These are phyloP conservation scores for Notospermus geniculatus DNA, from an alignment of 1,140 invertebrate genomes.

Conservation along the genomic window DNA sequence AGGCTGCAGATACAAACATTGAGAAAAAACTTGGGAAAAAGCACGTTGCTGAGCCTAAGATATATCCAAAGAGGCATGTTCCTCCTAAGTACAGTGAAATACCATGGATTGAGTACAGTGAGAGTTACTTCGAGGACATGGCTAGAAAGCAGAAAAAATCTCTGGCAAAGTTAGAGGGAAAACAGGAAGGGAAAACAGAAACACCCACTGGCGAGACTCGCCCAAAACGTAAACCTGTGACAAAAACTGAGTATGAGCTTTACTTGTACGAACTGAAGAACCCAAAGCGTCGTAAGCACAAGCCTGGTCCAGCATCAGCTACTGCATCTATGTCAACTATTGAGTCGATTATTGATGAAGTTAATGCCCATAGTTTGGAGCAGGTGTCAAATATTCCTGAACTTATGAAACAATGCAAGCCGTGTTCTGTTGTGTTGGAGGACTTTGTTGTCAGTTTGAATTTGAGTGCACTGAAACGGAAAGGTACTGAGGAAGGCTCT, in stretches of 20 bases:
- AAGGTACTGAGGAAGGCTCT: not conserved
- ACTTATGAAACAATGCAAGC: not conserved
- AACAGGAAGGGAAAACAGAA: not conserved
- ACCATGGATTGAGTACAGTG: too few species aligned
- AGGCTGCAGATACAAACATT: not conserved
- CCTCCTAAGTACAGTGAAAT: too few species aligned
- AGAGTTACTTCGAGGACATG: too few species aligned
- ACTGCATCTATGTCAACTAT: too few species aligned
- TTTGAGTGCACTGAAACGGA: slow-evolving; percentile 1
- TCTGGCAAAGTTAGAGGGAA: too few species aligned
- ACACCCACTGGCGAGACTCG: not conserved
- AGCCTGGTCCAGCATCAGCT: not conserved
- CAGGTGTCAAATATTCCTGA: not conserved
- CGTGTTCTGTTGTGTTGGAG: not conserved
- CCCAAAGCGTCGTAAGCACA: not conserved
- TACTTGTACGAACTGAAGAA: slow-evolving; percentile 5
- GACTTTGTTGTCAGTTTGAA: slow-evolving; percentile 7
- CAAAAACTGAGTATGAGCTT: not conserved
- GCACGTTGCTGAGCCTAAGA: not conserved
- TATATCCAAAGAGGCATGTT: too few species aligned
- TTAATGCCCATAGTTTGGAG: not conserved
- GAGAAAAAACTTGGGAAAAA: not conserved
- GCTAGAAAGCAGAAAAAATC: too few species aligned
- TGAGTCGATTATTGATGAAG: too few species aligned
- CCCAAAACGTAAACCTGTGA: not conserved